Percentiles rank a stretch among this genome's conserved stretches.
Conservation (phyloP, 1,140 invertebrate genomes). For the Rhopalosiphum maidis region DNA sequence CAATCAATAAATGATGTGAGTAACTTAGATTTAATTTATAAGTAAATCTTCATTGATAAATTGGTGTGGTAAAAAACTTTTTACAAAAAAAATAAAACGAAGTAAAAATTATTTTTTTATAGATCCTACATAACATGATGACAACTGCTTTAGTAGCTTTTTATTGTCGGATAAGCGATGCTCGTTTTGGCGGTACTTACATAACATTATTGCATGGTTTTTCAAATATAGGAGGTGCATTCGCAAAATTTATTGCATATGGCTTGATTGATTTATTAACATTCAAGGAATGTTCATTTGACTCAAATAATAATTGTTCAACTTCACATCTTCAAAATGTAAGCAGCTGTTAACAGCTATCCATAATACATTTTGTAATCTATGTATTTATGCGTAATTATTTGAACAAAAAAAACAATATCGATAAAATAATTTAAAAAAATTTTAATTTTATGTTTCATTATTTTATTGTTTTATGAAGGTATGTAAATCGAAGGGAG, state of each 20-base stretch:
- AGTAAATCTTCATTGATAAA: not conserved
- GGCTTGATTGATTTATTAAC: not conserved
- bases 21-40: not conserved
- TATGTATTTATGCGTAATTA: no score
- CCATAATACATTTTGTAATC: no score
- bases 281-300: not conserved
- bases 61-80: not conserved
- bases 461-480: not conserved
- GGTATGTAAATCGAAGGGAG: not conserved
- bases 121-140: not conserved
- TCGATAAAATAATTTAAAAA: not conserved
- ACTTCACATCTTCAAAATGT: no score
- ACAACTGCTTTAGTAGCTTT: not conserved
- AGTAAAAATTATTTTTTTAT: not conserved
- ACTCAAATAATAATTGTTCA: no score
- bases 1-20: not conserved
- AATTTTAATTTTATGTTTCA: not conserved
- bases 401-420: no score
- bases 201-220: not conserved
- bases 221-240: not conserved
- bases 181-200: conserved; percentile 65
- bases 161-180: conserved; percentile 73
- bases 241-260: not conserved
- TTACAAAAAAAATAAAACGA: not conserved
- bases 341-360: no score